Conservation (phyloP, 2,888 invertebrate species). For the Odontocolon sp. region DNA sequence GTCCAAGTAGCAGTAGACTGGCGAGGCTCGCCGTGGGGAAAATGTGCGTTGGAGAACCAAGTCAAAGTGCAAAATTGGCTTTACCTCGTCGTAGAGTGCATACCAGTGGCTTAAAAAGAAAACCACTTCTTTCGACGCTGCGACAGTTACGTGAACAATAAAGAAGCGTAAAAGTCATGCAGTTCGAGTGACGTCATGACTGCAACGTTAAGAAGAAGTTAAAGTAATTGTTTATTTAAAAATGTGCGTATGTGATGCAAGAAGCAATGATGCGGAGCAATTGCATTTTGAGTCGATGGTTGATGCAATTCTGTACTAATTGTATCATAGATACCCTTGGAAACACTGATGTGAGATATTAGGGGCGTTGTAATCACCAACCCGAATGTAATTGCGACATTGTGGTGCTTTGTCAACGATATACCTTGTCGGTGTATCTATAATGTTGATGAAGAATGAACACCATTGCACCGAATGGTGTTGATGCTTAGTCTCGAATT, state of each 20-base stretch:
- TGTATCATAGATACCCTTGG: too few species aligned
- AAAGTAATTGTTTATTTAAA: too few species aligned
- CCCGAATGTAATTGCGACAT: too few species aligned
- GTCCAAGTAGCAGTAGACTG: not conserved
- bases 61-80: constrained; percentile 37
- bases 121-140: not conserved
- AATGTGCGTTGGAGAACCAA: constrained; percentile 10
- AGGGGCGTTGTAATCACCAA: too few species aligned
- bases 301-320: too few species aligned
- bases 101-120: constrained; percentile 9
- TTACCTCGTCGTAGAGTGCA: not conserved
- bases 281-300: too few species aligned
- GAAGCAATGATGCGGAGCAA: not conserved
- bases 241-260: not conserved
- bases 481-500: too few species aligned
- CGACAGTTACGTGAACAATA: not conserved
- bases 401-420: too few species aligned
- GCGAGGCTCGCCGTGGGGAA: not conserved
- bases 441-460: too few species aligned
- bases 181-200: not conserved
- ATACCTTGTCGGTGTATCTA: too few species aligned
- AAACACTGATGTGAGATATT: too few species aligned
- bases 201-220: not conserved
- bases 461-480: too few species aligned
- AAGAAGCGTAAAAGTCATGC: not conserved